phyloP scores from a whole-genome alignment of 2,888 invertebrate genomes.

The Nesidiocoris tenuis region DNA sequence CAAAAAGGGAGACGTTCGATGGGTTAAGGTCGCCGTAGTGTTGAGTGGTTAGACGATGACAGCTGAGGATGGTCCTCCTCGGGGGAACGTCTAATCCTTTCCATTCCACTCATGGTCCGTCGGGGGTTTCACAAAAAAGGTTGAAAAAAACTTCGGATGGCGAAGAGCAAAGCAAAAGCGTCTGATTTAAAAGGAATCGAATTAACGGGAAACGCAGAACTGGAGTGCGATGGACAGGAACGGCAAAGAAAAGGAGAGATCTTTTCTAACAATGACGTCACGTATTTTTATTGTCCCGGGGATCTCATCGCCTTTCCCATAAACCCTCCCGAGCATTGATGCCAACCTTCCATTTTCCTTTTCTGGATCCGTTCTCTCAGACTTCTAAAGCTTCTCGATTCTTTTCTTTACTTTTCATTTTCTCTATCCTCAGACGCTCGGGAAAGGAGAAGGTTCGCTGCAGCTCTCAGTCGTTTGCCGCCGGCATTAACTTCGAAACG shows the following conservation, averaged over 20 bases:
- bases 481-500: background rate
- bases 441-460: background rate
- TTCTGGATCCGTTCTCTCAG: background rate
- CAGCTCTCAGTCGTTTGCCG: background rate
- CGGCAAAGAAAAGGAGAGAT: background rate
- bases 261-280: background rate
- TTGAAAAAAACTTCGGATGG: background rate
- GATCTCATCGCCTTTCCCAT: background rate
- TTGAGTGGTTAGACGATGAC: too few relatives aligned
- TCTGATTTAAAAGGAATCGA: background rate
- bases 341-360: background rate
- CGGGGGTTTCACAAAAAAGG: too few relatives aligned
- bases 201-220: background rate
- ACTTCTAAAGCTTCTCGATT: background rate
- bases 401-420: background rate
- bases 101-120: too few relatives aligned
- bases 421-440: background rate
- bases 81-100: too few relatives aligned
- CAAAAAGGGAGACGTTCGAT: too few relatives aligned
- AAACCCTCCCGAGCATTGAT: background rate
- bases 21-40: too few relatives aligned
- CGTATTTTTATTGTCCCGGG: background rate
- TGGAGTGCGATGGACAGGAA: background rate
- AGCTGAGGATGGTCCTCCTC: too few relatives aligned
- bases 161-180: background rate